These are phyloP conservation scores for Malurus alboscapulatus DNA, from an alignment of 2,113 vertebrate genomes.

Conservation along the genomic window DNA sequence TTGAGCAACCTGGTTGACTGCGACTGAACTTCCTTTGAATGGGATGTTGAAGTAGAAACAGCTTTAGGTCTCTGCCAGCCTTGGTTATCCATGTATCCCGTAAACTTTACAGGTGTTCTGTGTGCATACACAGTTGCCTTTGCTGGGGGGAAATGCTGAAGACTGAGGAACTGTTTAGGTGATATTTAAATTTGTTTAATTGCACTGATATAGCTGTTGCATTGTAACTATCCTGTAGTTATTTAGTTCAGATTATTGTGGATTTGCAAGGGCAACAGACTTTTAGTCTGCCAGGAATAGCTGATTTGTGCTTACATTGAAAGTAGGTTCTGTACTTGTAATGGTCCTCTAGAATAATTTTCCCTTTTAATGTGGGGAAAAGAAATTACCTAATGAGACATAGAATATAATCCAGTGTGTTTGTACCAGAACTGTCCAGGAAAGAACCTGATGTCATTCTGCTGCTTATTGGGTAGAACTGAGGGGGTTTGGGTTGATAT, in stretches of 20 bases:
- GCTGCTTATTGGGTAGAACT: not conserved
- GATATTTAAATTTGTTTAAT: not conserved
- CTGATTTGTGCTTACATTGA: not conserved
- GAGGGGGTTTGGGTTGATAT: not conserved
- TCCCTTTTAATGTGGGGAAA: not conserved
- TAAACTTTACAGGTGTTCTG: not conserved
- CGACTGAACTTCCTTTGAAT: not conserved
- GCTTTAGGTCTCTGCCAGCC: not conserved
- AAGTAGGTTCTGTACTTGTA: not conserved
- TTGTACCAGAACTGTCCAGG: not conserved
- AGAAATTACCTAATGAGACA: not conserved
- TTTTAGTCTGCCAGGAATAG: not conserved
- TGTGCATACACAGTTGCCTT: not conserved
- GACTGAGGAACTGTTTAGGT: not conserved
- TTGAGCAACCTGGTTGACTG: not conserved
- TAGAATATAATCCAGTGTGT: not conserved
- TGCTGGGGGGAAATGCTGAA: not conserved
- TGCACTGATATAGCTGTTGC: not conserved
- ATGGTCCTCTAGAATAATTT: not conserved
- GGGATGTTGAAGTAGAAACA: not conserved
- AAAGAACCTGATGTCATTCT: not conserved
- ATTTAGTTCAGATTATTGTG: not conserved
- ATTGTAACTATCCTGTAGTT: not conserved
- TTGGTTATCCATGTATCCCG: not conserved
- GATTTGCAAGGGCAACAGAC: not conserved